These are phyloP conservation scores for Heterohyrax brucei DNA, from an alignment of 2,797 vertebrate genomes.

Conservation along the genomic window DNA sequence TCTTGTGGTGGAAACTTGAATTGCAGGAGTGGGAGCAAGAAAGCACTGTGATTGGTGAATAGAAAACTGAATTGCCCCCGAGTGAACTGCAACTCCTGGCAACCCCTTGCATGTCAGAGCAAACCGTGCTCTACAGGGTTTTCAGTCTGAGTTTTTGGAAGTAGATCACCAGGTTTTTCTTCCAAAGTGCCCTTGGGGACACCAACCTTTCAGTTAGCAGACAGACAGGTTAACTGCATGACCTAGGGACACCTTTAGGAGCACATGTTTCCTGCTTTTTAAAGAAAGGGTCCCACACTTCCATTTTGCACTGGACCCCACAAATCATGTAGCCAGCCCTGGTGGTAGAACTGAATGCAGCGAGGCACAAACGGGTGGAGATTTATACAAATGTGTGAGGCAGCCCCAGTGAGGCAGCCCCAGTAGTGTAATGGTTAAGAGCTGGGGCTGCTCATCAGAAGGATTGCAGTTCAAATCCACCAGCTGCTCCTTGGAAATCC, in stretches of 20 bases:
- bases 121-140: neutral
- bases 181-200: neutral
- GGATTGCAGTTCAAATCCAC: too few relatives aligned
- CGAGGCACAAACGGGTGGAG: neutral
- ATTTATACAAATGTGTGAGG: too few relatives aligned
- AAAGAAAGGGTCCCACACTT: neutral
- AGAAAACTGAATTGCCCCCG: neutral
- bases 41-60: neutral
- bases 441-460: too few relatives aligned
- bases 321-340: neutral
- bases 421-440: too few relatives aligned
- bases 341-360: too few relatives aligned
- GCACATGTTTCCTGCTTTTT: neutral
- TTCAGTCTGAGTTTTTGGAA: neutral
- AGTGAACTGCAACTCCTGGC: neutral
- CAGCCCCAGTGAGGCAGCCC: too few relatives aligned
- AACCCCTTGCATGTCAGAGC: neutral
- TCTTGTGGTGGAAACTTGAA: conserved; percentile 32
- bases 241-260: neutral
- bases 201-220: neutral
- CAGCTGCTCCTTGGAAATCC: too few relatives aligned
- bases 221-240: neutral
- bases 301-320: neutral
- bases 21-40: neutral
- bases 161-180: neutral